Base-by-base conservation (phyloP, 2,113 vertebrate species). In the Passerina amoena region DNA sequence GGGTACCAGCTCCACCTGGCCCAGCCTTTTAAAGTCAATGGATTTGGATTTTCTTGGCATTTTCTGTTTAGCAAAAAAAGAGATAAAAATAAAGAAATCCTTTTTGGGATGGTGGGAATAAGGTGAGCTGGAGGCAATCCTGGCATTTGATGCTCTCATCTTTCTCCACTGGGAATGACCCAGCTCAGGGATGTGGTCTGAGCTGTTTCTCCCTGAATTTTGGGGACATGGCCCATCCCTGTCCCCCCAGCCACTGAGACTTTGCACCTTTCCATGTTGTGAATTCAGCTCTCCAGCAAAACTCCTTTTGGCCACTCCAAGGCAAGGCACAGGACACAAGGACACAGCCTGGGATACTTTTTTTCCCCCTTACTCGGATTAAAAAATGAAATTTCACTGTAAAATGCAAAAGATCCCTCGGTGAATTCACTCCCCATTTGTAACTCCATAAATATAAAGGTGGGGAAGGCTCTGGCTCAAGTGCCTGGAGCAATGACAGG, bases 281-380 rank as follows among this genome's bases (percentile, higher is more conserved):
- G 38, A 47, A 54, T 80, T 76, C 59, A 25, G 20, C n/a, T 91
- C 70, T 61, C 45, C 84, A 44, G 38, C 35, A 53, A 33, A 86
- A 56, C 13, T 60, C 28, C 4, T 56, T 73, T 57, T 48, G 18
- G 11, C 42, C 63, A 1, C 45, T 37, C 22, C 14, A 76, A 64
- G 44, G 12, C 20, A 20, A 80, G 40, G 53, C 40, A 18, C 31
- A 24, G 37, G 25, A 5, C 56, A 59, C 30, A 33, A 71, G 22
- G 54, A 31, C 28, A 7, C n/a, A 25, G 59, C 37, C 30, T 15
- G 19, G 66, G 44, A 28, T n/a, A 3, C 0, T 7, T 15, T 16
- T 16, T 57, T 45, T 10, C 2, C 3, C 51, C 16, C 23, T 69
- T 51, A 72, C 11, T 66, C 0, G 0, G 16, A 21, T 65, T 25